These are phyloP conservation scores for Eupithecia tripunctaria DNA, from an alignment of 2,888 invertebrate species.

Conservation along the genomic window DNA sequence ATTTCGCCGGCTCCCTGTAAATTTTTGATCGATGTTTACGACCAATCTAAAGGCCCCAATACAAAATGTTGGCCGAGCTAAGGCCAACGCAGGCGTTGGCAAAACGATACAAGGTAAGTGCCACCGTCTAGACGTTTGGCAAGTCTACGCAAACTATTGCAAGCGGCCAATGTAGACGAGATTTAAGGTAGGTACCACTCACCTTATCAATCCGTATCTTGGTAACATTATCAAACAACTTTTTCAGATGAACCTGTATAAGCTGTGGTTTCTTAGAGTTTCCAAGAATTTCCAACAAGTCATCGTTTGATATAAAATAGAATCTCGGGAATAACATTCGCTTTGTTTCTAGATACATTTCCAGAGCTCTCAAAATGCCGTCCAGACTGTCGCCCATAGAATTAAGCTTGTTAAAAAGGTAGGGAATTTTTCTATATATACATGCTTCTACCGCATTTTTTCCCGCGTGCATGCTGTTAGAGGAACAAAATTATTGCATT, in stretches of 20 bases:
- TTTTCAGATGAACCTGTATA: constrained; percentile 94
- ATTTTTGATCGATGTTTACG: no score
- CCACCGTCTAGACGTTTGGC: no score
- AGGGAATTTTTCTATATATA: constrained; percentile 85
- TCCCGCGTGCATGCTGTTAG: constrained; percentile 77
- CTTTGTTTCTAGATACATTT: constrained; percentile 94
- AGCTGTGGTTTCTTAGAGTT: constrained; percentile 93
- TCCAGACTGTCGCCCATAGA: constrained; percentile 91
- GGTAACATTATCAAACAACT: constrained; percentile 94
- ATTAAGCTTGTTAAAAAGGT: constrained; percentile 87
- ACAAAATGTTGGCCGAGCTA: no score
- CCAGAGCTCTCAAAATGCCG: constrained; percentile 91
- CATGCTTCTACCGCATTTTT: constrained; percentile 86
- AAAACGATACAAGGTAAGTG: no score
- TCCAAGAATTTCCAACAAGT: constrained; percentile 92
- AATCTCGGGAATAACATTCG: constrained; percentile 93
- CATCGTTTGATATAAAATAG: constrained; percentile 87
- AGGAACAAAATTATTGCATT: constrained; percentile 10
- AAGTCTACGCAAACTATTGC: no score
- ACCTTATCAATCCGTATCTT: constrained; percentile 88
- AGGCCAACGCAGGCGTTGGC: no score
- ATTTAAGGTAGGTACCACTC: no score
- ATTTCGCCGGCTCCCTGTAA: no score
- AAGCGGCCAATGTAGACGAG: no score
- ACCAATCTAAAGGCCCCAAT: no score